phyloP scores from a whole-genome alignment of 2,797 vertebrate species.

The Arctocebus calabarensis region DNA sequence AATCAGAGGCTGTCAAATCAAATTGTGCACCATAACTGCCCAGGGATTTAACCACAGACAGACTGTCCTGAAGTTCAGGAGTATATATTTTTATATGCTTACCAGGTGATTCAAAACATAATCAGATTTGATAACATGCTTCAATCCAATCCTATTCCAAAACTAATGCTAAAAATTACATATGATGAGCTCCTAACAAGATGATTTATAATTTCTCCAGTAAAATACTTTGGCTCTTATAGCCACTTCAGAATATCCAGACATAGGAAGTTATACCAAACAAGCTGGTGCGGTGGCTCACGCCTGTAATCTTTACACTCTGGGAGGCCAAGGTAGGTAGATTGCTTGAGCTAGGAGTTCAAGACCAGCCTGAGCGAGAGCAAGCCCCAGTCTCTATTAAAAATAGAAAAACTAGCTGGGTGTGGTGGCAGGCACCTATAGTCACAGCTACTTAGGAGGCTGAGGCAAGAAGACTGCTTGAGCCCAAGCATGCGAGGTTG shows the following conservation, averaged over 20 bases:
- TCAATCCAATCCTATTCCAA: slow-evolving; percentile 16
- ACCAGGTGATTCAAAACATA: slow-evolving; percentile 11
- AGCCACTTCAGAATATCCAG: slow-evolving; percentile 36
- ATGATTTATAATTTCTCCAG: slow-evolving; percentile 54
- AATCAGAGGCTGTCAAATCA: neutral
- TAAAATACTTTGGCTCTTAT: slow-evolving; percentile 23
- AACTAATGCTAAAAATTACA: slow-evolving; percentile 47
- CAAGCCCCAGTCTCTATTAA: no score
- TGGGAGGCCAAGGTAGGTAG: no score
- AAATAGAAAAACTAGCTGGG: no score
- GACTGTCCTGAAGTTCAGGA: neutral
- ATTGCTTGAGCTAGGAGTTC: no score
- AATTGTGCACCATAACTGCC: neutral
- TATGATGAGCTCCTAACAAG: slow-evolving; percentile 29
- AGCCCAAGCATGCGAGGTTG: no score
- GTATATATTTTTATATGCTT: neutral
- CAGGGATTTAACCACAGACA: neutral
- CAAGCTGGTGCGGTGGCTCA: neutral
- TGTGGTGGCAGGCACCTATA: no score
- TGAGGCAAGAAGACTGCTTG: no score
- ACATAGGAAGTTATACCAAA: neutral
- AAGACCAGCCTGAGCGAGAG: no score
- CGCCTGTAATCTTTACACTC: no score
- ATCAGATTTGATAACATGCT: slow-evolving; percentile 10
- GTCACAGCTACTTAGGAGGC: no score